These are phyloP conservation scores for Heteronetta atricapilla DNA, from an alignment of 2,113 vertebrate species.

Conservation along the genomic window DNA sequence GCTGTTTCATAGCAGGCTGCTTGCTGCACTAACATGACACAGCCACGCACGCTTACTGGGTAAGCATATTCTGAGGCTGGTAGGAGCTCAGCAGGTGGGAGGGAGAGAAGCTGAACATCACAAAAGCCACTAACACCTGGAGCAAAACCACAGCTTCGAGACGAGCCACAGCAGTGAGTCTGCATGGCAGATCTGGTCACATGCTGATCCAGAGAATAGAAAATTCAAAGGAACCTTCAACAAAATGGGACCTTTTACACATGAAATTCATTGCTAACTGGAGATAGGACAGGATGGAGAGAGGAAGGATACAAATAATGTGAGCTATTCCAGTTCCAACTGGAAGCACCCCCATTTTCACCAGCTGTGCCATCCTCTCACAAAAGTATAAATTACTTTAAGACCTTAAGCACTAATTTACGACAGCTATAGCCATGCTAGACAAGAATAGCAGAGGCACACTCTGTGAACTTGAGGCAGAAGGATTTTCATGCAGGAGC, in stretches of 20 bases:
- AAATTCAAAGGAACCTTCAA: not conserved
- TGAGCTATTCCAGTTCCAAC: not conserved
- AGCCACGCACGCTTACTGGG: not conserved
- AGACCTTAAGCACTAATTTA: not conserved
- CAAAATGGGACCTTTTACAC: not conserved
- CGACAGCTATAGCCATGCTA: too few relatives aligned
- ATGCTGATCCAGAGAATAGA: not conserved
- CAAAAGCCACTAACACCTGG: fast-evolving
- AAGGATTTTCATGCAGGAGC: not conserved
- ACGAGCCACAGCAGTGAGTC: not conserved
- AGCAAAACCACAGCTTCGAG: not conserved
- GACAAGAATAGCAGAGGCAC: not conserved
- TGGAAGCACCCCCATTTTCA: not conserved
- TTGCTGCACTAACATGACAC: too few relatives aligned
- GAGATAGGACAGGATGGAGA: not conserved
- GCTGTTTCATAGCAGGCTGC: not conserved
- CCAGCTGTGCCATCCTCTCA: not conserved
- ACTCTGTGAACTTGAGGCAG: not conserved
- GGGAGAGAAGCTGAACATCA: not conserved
- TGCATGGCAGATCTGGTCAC: not conserved
- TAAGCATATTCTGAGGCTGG: not conserved
- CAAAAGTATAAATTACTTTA: not conserved
- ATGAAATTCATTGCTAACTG: not conserved
- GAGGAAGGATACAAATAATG: not conserved
- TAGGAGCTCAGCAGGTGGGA: not conserved